A percentile compares a stretch with the other conserved stretches of the same genome.
Evolutionary conservation across 1,140 invertebrate species (phyloP).

Genomic region (Drosophila novamexicana): DNA sequence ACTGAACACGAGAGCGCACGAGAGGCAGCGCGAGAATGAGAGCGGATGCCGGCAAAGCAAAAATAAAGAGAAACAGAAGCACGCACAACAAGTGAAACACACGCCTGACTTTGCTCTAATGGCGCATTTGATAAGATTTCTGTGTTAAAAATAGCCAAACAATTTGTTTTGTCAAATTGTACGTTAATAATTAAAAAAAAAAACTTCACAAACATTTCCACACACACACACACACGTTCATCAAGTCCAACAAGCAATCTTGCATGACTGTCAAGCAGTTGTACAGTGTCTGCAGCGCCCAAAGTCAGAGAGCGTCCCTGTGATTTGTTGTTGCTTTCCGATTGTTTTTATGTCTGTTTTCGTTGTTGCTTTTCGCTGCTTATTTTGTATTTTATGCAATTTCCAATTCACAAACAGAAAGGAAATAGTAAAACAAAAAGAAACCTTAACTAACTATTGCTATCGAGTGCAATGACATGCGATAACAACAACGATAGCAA

Average conservation of each 20-base stretch:
- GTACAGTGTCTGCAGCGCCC: constrained; percentile 19
- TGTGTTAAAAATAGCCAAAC: constrained; percentile 14
- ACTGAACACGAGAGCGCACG: constrained; percentile 17
- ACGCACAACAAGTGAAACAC: constrained; percentile 67
- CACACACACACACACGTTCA: not conserved
- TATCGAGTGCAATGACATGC: constrained; percentile 66
- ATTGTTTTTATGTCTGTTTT: constrained; percentile 20
- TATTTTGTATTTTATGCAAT: constrained; percentile 65
- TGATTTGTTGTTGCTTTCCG: constrained; percentile 32
- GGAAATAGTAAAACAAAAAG: constrained; percentile 1
- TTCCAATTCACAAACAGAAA: constrained; percentile 3
- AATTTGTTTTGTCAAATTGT: not conserved
- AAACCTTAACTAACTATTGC: constrained; percentile 16
- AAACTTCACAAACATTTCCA: constrained; percentile 25
- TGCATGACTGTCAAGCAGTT: constrained; percentile 25
- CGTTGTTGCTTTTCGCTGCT: constrained; percentile 28
- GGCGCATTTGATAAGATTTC: constrained; percentile 42
- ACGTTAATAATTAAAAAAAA: constrained; percentile 9
- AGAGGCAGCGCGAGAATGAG: constrained; percentile 20
- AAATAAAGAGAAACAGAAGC: constrained; percentile 25
- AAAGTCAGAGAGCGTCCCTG: constrained; percentile 4
- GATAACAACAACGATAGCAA: constrained; percentile 45
- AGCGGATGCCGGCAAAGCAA: constrained; percentile 51
- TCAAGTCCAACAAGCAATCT: not conserved
- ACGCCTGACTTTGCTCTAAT: constrained; percentile 15